Evolutionary conservation across 2,797 vertebrate genomes (phyloP).

Genomic region (Margarornis squamiger): DNA sequence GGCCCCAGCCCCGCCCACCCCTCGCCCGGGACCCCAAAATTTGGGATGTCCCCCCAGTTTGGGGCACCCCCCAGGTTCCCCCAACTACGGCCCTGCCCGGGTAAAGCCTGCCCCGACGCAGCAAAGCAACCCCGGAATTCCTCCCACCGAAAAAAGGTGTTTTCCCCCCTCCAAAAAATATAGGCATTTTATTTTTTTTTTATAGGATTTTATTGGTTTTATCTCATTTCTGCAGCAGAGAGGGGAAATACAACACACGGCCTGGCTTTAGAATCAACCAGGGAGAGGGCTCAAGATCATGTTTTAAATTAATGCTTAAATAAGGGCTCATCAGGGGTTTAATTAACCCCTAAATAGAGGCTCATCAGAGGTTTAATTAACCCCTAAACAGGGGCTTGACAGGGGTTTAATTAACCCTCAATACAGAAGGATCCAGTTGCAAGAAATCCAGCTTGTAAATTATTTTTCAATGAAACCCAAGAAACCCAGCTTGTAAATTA

Average conservation of each 20-base stretch:
- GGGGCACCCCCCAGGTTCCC: too few relatives aligned
- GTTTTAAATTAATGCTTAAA: not conserved
- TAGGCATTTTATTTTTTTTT: fast-evolving
- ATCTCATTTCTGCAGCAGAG: not conserved
- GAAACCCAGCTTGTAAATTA: not conserved
- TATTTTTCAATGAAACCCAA: not conserved
- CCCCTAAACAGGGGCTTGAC: not conserved
- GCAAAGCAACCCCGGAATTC: not conserved
- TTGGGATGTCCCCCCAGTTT: too few relatives aligned
- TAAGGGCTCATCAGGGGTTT: not conserved
- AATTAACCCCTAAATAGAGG: not conserved
- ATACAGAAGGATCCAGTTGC: not conserved
- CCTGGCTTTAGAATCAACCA: not conserved
- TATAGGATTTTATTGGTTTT: not conserved
- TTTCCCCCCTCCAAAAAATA: not conserved
- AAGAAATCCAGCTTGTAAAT: not conserved
- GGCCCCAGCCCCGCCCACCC: not conserved
- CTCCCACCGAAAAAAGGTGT: not conserved
- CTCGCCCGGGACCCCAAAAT: not conserved
- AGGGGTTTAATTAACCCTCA: not conserved
- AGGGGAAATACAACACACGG: not conserved
- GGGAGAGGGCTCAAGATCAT: not conserved
- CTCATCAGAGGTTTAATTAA: not conserved
- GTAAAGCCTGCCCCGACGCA: not conserved
- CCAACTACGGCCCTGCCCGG: not conserved